Evolutionary conservation across 2,113 vertebrate genomes (phyloP).

Genomic region (Bos javanicus): DNA sequence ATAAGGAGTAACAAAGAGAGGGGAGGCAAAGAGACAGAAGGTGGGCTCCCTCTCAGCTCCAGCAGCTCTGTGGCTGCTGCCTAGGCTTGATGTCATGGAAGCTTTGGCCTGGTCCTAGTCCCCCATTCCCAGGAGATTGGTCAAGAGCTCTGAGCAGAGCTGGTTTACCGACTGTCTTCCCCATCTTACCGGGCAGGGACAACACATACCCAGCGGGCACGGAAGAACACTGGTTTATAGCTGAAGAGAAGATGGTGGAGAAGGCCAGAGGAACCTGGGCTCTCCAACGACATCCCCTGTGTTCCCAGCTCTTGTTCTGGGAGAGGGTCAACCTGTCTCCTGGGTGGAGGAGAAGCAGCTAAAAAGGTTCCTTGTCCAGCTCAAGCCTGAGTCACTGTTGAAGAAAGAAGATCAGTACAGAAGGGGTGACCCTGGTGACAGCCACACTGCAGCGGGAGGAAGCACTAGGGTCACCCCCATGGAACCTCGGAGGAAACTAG

Average conservation of each 20-base stretch:
- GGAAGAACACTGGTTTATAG: background rate
- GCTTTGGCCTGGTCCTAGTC: background rate
- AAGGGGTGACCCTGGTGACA: background rate
- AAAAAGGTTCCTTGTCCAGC: slow-evolving; percentile 7
- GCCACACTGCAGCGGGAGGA: background rate
- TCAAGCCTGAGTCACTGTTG: background rate
- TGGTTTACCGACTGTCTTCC: background rate
- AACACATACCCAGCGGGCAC: background rate
- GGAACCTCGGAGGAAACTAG: background rate
- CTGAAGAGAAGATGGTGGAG: background rate
- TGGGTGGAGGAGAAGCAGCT: background rate
- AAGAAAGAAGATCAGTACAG: background rate
- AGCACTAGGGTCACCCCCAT: background rate
- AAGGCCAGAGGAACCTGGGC: background rate
- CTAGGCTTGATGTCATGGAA: background rate
- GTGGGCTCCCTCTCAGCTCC: background rate
- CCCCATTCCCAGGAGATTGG: background rate
- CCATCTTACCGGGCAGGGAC: background rate
- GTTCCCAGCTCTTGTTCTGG: background rate
- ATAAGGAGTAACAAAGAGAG: background rate
- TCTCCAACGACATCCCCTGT: background rate
- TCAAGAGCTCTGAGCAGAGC: background rate
- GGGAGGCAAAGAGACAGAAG: background rate
- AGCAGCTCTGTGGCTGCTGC: background rate
- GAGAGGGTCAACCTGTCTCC: background rate